Evolutionary conservation across 2,797 vertebrate genomes (phyloP), one percentile per base, ranked within the genome.

Genomic region (Falco columbarius): DNA sequence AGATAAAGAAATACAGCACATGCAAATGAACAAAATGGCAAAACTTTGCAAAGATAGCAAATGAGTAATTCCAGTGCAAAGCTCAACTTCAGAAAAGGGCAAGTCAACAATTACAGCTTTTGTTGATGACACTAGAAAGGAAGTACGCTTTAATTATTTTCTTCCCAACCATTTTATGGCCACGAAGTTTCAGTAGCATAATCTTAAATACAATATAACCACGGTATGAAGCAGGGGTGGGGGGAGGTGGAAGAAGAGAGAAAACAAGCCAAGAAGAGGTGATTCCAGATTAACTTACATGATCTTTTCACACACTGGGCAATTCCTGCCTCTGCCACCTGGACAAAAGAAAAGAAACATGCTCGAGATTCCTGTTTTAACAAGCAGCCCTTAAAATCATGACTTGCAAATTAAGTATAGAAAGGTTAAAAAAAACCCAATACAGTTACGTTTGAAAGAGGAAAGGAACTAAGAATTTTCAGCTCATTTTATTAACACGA

Each of bases 61-160:
- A 62, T n/a, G 30, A 86, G 19, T 36, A 13, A 88, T 61, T 68
- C 44, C 65, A 86, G 82, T 8, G 20, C 80, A 96, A 95, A 96
- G 46, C 29, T 94, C 83, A 80, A 16, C 23, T 9, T 23, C 29
- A 24, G 24, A 55, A 30, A 72, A 44, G 49, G 30, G 40, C 42
- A 75, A 74, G 44, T 7, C 65, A 59, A 36, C 32, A 12, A 32
- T 71, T 3, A 63, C 0, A 7, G 30, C 5, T 1, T 65, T 61
- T 40, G 18, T 10, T 81, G n/a, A 62, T 65, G 23, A 56, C 0
- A 0, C 16, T 19, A 30, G 5, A 63, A 70, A 66, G 34, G 20
- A 87, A 89, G 20, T 30, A 49, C 7, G 7, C 4, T 47, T 55
- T 51, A 12, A 2, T 30, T 47, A 46, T 36, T 40, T 42, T 51